Conservation (phyloP, 1,140 invertebrate species). For the Ptiloglossa arizonensis region DNA sequence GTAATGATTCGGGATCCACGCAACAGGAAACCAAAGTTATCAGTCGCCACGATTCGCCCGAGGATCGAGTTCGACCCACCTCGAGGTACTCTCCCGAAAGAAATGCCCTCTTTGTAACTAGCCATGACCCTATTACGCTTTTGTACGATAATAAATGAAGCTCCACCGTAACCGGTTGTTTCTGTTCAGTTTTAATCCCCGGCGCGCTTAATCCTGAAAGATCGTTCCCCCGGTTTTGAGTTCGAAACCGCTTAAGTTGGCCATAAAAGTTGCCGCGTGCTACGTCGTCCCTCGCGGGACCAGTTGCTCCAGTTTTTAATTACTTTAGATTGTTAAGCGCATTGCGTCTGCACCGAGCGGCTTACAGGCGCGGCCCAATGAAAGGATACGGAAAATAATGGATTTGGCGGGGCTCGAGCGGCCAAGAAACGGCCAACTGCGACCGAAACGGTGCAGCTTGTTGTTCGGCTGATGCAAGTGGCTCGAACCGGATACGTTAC, state of each 20-base stretch:
- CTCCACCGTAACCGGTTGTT: slow-evolving; percentile 3
- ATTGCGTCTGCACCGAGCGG: background rate
- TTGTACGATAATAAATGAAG: slow-evolving; percentile 44
- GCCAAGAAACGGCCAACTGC: background rate
- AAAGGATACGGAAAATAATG: slow-evolving; percentile 36
- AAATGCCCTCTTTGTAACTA: slow-evolving; percentile 18
- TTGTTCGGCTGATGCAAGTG: too few relatives aligned
- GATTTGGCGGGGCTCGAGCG: background rate
- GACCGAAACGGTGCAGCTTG: background rate
- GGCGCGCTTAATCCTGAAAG: background rate
- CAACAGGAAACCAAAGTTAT: too few relatives aligned
- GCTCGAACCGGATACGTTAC: too few relatives aligned
- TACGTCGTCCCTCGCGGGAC: background rate
- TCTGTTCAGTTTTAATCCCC: background rate
- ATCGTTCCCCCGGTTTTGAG: background rate
- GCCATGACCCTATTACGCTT: slow-evolving; percentile 1
- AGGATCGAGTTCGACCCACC: slow-evolving; percentile 9
- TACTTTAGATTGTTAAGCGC: slow-evolving; percentile 19
- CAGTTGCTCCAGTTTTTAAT: slow-evolving; percentile 37
- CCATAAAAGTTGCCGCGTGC: slow-evolving; percentile 4
- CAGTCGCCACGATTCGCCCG: background rate
- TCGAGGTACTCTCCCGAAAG: background rate
- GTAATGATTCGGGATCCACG: too few relatives aligned
- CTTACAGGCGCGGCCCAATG: background rate
- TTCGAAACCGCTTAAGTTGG: background rate